Evolutionary conservation across 2,113 vertebrate genomes (phyloP).

Genomic region (Neolamprologus cancellatus): DNA sequence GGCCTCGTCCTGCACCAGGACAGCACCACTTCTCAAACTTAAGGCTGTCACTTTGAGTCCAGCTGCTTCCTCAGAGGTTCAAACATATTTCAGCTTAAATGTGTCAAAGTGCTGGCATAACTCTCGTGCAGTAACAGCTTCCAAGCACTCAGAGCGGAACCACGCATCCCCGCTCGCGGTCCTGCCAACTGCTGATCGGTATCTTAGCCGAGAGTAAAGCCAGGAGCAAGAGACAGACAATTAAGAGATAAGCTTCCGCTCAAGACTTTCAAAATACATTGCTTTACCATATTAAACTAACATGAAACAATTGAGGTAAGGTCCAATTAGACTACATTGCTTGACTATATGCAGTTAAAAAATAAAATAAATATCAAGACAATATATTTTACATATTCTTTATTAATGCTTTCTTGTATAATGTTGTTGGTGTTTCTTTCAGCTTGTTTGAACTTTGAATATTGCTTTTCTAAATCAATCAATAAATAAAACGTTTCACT

Average conservation of each 20-base stretch:
- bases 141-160: not conserved
- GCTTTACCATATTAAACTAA: not conserved
- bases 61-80: not conserved
- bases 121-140: not conserved
- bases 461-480: not conserved
- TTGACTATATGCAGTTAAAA: not conserved
- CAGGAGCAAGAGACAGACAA: accelerated
- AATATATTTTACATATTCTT: not conserved
- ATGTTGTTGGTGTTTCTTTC: not conserved
- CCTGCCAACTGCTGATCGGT: conserved; percentile 39
- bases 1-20: not conserved
- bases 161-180: conserved; percentile 1
- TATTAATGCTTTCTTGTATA: not conserved
- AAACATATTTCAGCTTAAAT: not conserved
- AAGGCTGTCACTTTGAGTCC: not conserved
- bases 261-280: not conserved
- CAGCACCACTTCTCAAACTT: conserved; percentile 30
- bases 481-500: not conserved
- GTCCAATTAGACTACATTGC: not conserved
- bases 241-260: not conserved
- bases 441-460: not conserved
- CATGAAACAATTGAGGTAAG: not conserved
- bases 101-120: too few species aligned
- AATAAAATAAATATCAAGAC: not conserved
- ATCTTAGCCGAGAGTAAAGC: conserved; percentile 15